Conservation (phyloP, 2,888 invertebrate species). For the Cerastis rubricosa region DNA sequence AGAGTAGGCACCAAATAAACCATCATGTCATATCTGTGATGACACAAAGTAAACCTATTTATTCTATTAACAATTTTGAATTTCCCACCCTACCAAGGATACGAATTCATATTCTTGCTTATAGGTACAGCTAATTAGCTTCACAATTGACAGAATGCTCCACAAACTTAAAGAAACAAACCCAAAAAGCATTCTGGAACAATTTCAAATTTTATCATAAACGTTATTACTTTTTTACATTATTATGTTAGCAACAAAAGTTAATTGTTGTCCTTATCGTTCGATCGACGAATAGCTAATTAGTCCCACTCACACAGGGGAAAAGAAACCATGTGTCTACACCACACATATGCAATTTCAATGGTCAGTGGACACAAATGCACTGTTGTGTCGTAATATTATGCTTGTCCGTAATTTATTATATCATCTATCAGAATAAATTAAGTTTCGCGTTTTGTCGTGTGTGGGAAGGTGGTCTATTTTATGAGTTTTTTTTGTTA, state of each 20-base stretch:
- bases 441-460: slow-evolving; percentile 60
- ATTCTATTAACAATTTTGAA: not conserved
- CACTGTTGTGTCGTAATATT: slow-evolving; percentile 62
- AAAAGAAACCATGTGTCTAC: slow-evolving; percentile 9
- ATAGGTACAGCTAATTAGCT: not conserved
- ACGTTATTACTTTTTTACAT: slow-evolving; percentile 68
- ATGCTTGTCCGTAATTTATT: slow-evolving; percentile 60
- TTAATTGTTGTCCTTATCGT: slow-evolving; percentile 76
- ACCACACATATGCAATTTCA: slow-evolving; percentile 54
- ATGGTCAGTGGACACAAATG: slow-evolving; percentile 66
- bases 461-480: slow-evolving; percentile 57
- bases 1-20: not conserved
- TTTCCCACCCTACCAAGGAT: too few species aligned
- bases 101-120: not conserved
- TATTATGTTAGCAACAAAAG: slow-evolving; percentile 72
- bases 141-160: not conserved
- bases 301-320: slow-evolving; percentile 67
- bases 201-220: slow-evolving; percentile 66
- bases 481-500: slow-evolving; percentile 39
- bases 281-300: slow-evolving; percentile 74
- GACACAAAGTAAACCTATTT: not conserved
- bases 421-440: slow-evolving; percentile 60
- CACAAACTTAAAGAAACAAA: slow-evolving; percentile 22
- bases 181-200: slow-evolving; percentile 32
- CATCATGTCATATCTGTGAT: not conserved